Evolutionary conservation across 2,113 vertebrate species (phyloP).

Genomic region (Crotalus horridus): DNA sequence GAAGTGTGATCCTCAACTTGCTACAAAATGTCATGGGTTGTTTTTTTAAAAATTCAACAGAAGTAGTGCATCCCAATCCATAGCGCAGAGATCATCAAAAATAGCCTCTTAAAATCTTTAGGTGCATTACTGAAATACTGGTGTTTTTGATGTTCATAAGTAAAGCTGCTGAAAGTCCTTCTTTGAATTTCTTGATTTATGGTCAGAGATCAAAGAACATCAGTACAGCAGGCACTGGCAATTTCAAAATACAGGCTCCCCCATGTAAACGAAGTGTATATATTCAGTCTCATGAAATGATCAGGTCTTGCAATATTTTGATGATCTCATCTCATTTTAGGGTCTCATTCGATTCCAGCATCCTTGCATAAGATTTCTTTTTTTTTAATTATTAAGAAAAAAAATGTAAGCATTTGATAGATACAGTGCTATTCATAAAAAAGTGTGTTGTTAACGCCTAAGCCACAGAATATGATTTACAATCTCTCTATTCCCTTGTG

Average conservation of each 20-base stretch:
- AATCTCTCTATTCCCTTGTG: background rate
- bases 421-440: background rate
- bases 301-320: background rate
- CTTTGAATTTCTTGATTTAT: background rate
- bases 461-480: background rate
- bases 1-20: background rate
- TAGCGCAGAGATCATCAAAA: background rate
- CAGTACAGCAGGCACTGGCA: background rate
- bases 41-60: background rate
- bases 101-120: background rate
- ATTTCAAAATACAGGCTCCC: background rate
- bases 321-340: background rate
- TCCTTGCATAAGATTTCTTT: background rate
- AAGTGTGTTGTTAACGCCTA: background rate
- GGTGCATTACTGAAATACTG: background rate
- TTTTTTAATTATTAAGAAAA: background rate
- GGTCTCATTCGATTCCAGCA: background rate
- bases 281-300: background rate
- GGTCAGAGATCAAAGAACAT: background rate
- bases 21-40: background rate
- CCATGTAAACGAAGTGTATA: background rate
- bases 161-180: background rate
- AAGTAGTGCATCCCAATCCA: background rate
- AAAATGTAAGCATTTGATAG: background rate
- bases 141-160: background rate